phyloP scores from a whole-genome alignment of 2,797 vertebrate species.

The Chrysocyon brachyurus region DNA sequence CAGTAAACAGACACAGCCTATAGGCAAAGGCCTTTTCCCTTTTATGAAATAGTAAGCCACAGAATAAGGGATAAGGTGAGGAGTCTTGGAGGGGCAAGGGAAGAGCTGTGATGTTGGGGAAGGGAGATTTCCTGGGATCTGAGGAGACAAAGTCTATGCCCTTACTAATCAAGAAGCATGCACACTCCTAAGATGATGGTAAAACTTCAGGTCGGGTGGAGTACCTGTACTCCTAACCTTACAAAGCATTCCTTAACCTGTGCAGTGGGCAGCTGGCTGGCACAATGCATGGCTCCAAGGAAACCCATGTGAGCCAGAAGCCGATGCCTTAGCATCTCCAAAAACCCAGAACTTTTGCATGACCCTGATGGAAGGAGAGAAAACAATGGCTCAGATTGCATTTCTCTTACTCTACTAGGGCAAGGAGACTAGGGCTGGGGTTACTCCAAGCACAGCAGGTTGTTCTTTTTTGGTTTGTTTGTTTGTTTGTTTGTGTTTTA shows the following conservation, averaged over 20 bases:
- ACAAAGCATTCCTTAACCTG: not conserved
- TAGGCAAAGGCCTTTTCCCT: not conserved
- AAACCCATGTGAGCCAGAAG: not conserved
- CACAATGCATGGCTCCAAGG: not conserved
- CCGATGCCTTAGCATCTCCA: not conserved
- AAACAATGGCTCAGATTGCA: not conserved
- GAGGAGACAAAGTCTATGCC: not conserved
- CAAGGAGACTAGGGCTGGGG: not conserved
- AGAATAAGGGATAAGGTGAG: not conserved
- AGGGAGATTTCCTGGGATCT: not conserved
- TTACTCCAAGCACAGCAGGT: not conserved
- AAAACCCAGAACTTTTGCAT: not conserved
- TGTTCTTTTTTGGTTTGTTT: too few species aligned
- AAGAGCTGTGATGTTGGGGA: accelerated
- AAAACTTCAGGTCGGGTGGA: not conserved
- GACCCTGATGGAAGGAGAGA: not conserved
- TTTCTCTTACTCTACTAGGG: not conserved
- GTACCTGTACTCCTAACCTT: not conserved
- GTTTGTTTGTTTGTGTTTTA: too few species aligned
- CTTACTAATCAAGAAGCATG: not conserved
- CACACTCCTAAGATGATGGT: not conserved
- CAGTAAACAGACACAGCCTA: not conserved
- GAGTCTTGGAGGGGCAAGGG: not conserved
- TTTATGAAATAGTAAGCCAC: not conserved
- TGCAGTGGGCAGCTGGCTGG: accelerated